Percentiles rank a stretch among this genome's conserved stretches.
phyloP scores from a whole-genome alignment of 2,888 invertebrate species.

The Xestia sexstrigata region DNA sequence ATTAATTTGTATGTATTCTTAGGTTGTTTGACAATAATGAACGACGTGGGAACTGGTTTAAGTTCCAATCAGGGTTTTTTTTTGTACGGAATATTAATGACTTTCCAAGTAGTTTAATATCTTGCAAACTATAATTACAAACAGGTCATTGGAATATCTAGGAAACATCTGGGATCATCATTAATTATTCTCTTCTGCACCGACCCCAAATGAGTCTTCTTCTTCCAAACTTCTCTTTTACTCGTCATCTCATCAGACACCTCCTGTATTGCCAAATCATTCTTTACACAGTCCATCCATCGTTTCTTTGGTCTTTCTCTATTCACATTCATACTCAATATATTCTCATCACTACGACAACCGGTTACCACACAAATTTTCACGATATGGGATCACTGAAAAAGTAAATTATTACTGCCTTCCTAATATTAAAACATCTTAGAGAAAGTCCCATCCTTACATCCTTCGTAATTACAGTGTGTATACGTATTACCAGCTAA shows the following conservation, averaged over 20 bases:
- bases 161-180: too few relatives aligned
- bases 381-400: too few relatives aligned
- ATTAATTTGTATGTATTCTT: conserved; percentile 31
- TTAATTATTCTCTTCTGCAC: too few relatives aligned
- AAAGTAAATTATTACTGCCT: neutral
- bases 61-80: neutral
- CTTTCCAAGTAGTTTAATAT: neutral
- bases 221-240: too few relatives aligned
- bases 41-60: conserved; percentile 17
- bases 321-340: too few relatives aligned
- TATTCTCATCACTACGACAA: too few relatives aligned
- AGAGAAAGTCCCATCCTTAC: neutral
- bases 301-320: too few relatives aligned
- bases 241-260: too few relatives aligned
- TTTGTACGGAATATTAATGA: neutral
- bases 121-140: neutral
- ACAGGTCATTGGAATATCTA: neutral
- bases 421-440: neutral
- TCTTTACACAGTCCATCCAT: too few relatives aligned
- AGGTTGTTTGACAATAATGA: conserved; percentile 20
- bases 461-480: neutral
- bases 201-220: too few relatives aligned
- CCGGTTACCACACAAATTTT: too few relatives aligned
- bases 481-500: conserved; percentile 4
- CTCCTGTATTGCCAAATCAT: too few relatives aligned